Conservation (phyloP, 2,113 vertebrate genomes). For the Crotalus tigris region DNA sequence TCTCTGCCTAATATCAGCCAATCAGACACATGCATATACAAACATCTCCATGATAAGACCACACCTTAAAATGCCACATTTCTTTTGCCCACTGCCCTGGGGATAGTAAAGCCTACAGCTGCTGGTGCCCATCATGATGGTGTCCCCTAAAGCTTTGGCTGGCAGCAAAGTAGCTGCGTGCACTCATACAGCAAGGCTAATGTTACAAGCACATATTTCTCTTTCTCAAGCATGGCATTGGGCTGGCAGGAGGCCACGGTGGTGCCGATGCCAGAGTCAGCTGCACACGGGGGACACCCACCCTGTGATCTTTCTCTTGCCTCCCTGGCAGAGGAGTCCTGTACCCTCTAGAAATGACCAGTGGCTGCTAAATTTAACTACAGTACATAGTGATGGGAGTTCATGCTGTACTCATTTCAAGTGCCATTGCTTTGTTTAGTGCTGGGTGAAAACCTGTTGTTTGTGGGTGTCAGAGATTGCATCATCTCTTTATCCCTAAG, state of each 20-base stretch:
- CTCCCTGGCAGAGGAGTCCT: not conserved
- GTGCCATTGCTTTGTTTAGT: not conserved
- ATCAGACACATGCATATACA: not conserved
- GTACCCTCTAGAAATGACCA: not conserved
- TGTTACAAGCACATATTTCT: conserved; percentile 8
- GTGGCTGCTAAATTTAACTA: not conserved
- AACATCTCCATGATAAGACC: not conserved
- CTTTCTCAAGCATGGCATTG: not conserved
- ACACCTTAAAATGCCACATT: not conserved
- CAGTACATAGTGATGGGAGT: not conserved
- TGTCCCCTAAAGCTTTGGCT: not conserved
- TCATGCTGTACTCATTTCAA: not conserved
- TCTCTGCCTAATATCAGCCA: not conserved
- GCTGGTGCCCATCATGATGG: not conserved
- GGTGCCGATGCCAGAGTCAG: not conserved
- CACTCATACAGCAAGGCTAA: not conserved
- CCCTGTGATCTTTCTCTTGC: too few species aligned
- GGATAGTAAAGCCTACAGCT: not conserved
- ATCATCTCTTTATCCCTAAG: not conserved
- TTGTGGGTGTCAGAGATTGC: not conserved
- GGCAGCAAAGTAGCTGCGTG: not conserved
- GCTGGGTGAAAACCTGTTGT: not conserved
- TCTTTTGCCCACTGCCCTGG: not conserved
- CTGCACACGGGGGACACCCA: not conserved
- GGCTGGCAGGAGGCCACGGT: not conserved